Evolutionary conservation across 2,888 invertebrate genomes (phyloP), one percentile per base, ranked within the genome.

Genomic region (Lampropteryx suffumata): DNA sequence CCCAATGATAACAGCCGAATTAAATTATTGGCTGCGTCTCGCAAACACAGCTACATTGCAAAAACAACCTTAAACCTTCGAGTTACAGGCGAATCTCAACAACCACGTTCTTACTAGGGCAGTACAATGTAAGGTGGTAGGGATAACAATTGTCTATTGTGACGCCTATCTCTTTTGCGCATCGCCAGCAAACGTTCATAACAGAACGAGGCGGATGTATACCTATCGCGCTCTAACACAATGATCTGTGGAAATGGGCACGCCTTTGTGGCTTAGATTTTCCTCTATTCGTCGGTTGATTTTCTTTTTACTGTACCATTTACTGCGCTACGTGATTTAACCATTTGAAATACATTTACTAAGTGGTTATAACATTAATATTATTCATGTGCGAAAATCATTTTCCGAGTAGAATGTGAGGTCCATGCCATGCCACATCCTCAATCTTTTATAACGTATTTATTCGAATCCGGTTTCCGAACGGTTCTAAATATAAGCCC

Each of bases 101-200:
- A 59, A 71, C 13, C 56, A 35, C 36, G 41, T 55, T 58, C 62
- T 69, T 64, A 68, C 78, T 80, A 84, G 82, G 81, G 78, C 80
- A 76, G 76, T 63, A 63, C 76, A 64, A 61, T 62, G 57, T 64
- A 55, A 55, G 59, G 65, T 71, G 73, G 88, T 76, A 73, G 89
- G 89, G 88, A 87, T 89, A 87, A 90, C 90, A 90, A 90, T 90
- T 82, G 89, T 82, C 89, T 87, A 90, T 90, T 90, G 89, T 89
- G 68, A 70, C 75, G 76, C 72, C 89, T 88, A 84, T 89, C 89
- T 89, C 87, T 86, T 76, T 88, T 83, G 82, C 84, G 72, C 76
- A 76, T 79, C 77, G 73, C 66, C 67, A 62, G 69, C 77, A 75
- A 34, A 73, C 67, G 59, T 57, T 61, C 79, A 80, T 82, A 84